Evolutionary conservation across 2,113 vertebrate species (phyloP).

Genomic region (Atractosteus spatula): DNA sequence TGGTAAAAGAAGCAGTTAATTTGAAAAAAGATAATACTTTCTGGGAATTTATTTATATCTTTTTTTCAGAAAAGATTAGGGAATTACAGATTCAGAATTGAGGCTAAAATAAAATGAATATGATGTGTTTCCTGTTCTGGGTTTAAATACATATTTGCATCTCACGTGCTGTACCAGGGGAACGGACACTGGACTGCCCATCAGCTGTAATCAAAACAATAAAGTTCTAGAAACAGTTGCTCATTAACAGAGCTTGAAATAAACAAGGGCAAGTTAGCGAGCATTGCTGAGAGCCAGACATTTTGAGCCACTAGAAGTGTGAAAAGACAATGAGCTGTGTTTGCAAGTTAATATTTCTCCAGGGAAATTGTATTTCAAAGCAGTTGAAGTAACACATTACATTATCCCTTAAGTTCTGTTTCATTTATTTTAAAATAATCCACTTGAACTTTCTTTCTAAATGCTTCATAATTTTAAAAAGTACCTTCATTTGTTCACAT

Average conservation of each 20-base stretch:
- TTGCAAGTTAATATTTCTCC: neutral
- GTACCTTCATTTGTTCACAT: too few relatives aligned
- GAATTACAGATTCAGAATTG: too few relatives aligned
- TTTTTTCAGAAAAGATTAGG: too few relatives aligned
- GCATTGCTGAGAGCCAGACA: neutral
- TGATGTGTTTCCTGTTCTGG: neutral
- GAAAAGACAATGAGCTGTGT: neutral
- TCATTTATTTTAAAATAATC: too few relatives aligned
- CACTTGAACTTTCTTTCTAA: too few relatives aligned
- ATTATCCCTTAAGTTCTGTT: neutral
- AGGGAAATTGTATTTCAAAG: neutral
- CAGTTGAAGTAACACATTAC: neutral
- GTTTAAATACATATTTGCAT: neutral
- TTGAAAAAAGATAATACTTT: neutral
- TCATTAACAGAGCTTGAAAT: neutral
- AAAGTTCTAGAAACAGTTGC: neutral
- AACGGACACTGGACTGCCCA: neutral
- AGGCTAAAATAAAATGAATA: too few relatives aligned
- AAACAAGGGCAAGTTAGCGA: neutral
- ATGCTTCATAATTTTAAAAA: too few relatives aligned
- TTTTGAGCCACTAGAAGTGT: neutral
- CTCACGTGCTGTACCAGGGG: too few relatives aligned
- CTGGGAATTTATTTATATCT: neutral
- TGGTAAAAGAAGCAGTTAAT: neutral
- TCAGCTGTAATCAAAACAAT: neutral